Percentiles rank a stretch among this genome's conserved stretches.
phyloP scores from a whole-genome alignment of 1,140 invertebrate genomes.

The Mactra quadrangularis region DNA sequence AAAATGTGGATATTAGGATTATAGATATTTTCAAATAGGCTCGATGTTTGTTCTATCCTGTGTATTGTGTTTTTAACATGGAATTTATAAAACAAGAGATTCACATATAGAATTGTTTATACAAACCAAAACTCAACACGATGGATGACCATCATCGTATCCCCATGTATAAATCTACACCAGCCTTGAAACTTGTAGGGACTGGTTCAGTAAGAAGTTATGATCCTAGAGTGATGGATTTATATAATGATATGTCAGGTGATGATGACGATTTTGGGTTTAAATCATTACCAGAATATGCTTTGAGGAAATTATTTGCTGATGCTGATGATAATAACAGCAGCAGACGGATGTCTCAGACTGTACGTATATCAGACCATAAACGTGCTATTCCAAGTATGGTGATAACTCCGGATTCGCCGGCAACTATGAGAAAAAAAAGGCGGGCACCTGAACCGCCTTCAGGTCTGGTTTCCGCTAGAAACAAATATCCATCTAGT shows the following conservation, averaged over 20 bases:
- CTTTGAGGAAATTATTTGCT: slow-evolving; percentile 25
- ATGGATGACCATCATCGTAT: slow-evolving; percentile 30
- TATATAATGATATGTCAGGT: not conserved
- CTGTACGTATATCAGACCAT: not conserved
- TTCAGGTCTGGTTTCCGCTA: slow-evolving; percentile 2
- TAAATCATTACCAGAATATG: slow-evolving; percentile 50
- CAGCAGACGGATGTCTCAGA: not conserved
- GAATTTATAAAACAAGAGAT: no score
- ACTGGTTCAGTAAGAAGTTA: slow-evolving; percentile 38
- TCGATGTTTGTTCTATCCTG: not conserved
- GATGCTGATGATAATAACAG: not conserved
- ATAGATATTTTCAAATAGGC: not conserved
- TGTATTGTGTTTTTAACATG: no score
- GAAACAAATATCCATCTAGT: slow-evolving; percentile 54
- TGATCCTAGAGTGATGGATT: slow-evolving; percentile 48
- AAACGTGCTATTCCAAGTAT: not conserved
- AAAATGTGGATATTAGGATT: no score
- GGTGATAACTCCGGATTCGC: slow-evolving; percentile 24
- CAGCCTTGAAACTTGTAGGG: slow-evolving; percentile 19
- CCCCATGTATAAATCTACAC: slow-evolving; percentile 30
- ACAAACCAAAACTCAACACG: no score
- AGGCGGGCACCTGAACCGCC: slow-evolving; percentile 51
- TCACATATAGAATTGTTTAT: no score
- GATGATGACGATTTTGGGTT: slow-evolving; percentile 59
- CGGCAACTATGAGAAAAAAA: slow-evolving; percentile 30